Evolutionary conservation across 2,797 vertebrate genomes (phyloP), one percentile per base, ranked within the genome.

Genomic region (Valencia hispanica): DNA sequence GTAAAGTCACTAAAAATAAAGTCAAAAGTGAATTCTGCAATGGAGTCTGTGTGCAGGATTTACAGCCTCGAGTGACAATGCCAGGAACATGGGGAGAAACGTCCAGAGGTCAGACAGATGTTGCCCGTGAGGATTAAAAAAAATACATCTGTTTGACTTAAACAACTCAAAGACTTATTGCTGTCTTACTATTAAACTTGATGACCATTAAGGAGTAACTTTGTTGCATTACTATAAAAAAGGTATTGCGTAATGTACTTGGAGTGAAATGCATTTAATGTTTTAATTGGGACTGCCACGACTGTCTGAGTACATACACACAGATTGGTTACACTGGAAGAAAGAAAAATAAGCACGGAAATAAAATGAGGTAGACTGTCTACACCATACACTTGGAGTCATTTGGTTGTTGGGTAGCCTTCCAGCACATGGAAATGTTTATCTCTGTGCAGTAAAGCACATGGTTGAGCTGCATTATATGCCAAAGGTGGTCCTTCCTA

Each of bases 361-460:
- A 87, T 90, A 88, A 89, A 94, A 89, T 80, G 87, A 85, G 80
- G 80, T 81, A 81, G 84, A 68, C 75, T 78, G 91, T 93, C 92
- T 93, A 86, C 90, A 92, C 93, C 78, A 4, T 79, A 84, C 55
- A 69, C 84, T 84, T 75, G 84, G 85, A 84, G 76, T 82, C 79
- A 43, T 89, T 84, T 82, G 87, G 74, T 89, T 74, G 45, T 89
- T 80, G 32, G 20, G 84, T 78, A 61, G 76, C 69, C 71, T 90
- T 90, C 89, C 82, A 91, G 83, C 94, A 92, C 87, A 94, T 94
- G 92, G 90, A 86, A 92, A 90, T 94, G 91, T 95, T 94, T 95
- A 93, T 93, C 82, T 93, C 80, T 92, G 78, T 90, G 91, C 92
- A 92, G 89, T 85, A 81, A 87, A 90, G 88, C 92, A 80, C 91